Evolutionary conservation across 1,140 invertebrate species (phyloP), one percentile per base, ranked within the genome.

Genomic region (Phenacoccus solenopsis): DNA sequence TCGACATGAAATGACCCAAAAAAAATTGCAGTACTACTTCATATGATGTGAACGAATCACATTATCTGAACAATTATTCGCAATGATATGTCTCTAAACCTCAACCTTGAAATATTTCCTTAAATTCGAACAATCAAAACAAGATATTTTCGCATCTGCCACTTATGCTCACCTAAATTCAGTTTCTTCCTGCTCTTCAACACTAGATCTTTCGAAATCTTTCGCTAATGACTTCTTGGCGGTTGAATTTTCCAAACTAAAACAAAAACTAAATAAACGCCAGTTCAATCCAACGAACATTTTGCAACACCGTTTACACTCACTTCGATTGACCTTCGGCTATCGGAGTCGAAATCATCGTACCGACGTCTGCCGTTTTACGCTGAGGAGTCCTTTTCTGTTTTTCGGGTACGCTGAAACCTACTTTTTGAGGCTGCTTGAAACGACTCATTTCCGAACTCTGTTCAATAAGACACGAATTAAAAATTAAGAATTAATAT

Each of bases 391-490:
- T 25, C 2, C 21, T 24, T 64, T 22, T 64, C 2, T 64, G 38
- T 16, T n/a, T 64, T 24, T 64, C 59, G 9, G 59, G 59, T 9
- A 64, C 25, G 16, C 16, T 64, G 16, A 64, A 64, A 16, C 59
- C 59, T 27, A 64, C 59, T 64, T 64, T 64, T 27, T 64, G 59
- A 5, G 59, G 59, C 16, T 64, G 59, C 16, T 64, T 64, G 59
- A 64, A 64, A 25, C 59, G 59, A 16, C 3, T 5, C 12, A 64
- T 27, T 64, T 64, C 59, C 12, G 59, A 64, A 22, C 25, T 64
- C 59, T 64, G 16, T n/a, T n/a, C n/a, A n/a, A n/a, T n/a, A n/a
- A n/a, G n/a, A n/a, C n/a, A n/a, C n/a, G n/a, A n/a, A n/a, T n/a
- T n/a, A n/a, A n/a, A n/a, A n/a, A n/a, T n/a, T n/a, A n/a, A n/a